Evolutionary conservation across 2,797 vertebrate genomes (phyloP).

Genomic region (Phalanger gymnotis): DNA sequence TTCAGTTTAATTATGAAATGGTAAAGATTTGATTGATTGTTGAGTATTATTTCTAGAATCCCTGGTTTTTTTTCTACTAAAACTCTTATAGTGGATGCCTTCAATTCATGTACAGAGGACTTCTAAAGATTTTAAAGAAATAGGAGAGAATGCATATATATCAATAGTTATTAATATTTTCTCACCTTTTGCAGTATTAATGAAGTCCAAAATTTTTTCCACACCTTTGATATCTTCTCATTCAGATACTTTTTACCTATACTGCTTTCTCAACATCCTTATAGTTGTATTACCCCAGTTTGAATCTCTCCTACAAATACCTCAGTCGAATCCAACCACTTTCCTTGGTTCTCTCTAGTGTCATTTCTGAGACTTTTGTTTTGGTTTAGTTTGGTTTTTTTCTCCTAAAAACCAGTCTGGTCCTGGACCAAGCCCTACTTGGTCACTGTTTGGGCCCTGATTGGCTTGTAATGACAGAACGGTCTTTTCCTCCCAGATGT

Average conservation of each 20-base stretch:
- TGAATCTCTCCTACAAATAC: neutral
- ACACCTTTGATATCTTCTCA: neutral
- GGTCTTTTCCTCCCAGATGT: too few relatives aligned
- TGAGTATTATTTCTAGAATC: neutral
- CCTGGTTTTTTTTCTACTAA: neutral
- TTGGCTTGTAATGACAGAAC: too few relatives aligned
- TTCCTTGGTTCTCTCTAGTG: neutral
- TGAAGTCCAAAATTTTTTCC: neutral
- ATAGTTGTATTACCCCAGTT: neutral
- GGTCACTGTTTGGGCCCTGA: too few relatives aligned
- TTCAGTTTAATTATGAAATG: neutral
- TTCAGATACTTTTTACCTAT: neutral
- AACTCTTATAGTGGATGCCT: neutral
- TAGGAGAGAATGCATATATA: neutral
- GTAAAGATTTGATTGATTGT: neutral
- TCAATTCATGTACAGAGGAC: neutral
- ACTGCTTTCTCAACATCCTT: neutral
- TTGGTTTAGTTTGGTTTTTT: too few relatives aligned
- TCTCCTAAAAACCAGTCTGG: too few relatives aligned
- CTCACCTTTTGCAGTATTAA: neutral
- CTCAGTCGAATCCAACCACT: neutral
- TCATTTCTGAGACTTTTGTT: neutral
- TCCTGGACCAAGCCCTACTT: too few relatives aligned
- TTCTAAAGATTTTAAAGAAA: neutral
- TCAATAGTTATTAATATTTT: neutral